phyloP scores from a whole-genome alignment of 2,888 invertebrate genomes.

The Dascillus cervinus region DNA sequence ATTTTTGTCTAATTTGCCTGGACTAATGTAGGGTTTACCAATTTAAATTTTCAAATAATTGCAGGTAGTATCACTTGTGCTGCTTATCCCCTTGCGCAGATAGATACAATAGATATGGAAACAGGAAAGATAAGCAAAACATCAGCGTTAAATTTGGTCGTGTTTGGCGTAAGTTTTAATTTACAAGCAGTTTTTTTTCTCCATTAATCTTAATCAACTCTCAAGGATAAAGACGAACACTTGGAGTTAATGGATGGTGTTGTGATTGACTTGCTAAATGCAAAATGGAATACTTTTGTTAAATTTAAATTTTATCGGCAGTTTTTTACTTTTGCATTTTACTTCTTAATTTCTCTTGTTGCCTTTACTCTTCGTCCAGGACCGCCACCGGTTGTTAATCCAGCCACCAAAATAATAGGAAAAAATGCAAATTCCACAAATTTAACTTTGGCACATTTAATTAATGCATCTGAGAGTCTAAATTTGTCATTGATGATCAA shows the following conservation, averaged over 20 bases:
- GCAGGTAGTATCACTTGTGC: conserved; percentile 85
- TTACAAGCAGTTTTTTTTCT: neutral
- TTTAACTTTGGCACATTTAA: conserved; percentile 3
- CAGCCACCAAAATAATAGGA: conserved; percentile 3
- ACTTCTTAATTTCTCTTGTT: conserved; percentile 80
- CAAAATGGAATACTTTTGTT: conserved; percentile 97
- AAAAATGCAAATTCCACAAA: conserved; percentile 25
- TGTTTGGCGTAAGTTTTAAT: conserved; percentile 76
- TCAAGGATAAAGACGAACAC: conserved; percentile 88
- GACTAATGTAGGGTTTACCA: no score
- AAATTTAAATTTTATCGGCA: conserved; percentile 90
- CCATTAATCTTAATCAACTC: no score
- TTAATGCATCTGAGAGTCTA: conserved; percentile 5
- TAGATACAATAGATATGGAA: conserved; percentile 89
- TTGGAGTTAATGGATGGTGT: conserved; percentile 92
- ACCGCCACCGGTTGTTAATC: conserved; percentile 45
- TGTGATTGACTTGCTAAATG: conserved; percentile 84
- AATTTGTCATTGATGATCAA: conserved; percentile 9
- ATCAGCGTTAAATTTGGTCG: conserved; percentile 90
- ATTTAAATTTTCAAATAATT: conserved; percentile 15
- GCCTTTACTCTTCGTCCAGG: conserved; percentile 88
- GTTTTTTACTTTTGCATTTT: conserved; percentile 83
- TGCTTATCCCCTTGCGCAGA: conserved; percentile 89
- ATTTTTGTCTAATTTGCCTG: no score
- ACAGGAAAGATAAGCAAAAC: conserved; percentile 92